Conservation (phyloP, 2,888 invertebrate genomes). For the Temnothorax ravouxi region DNA sequence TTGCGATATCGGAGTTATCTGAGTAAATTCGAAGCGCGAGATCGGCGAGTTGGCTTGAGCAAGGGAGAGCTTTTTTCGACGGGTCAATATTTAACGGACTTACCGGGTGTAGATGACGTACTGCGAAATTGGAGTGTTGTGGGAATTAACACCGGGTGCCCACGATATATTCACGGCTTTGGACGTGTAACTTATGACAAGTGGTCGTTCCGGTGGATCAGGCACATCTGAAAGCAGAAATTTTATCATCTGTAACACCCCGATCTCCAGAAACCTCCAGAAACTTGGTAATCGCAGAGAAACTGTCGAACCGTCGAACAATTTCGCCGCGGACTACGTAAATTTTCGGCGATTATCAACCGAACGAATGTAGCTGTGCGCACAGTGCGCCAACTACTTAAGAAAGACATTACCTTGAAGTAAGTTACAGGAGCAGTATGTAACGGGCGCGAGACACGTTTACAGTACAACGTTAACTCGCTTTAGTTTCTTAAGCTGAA, state of each 20-base stretch:
- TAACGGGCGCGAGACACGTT: slow-evolving; percentile 13
- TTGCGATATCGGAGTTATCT: background rate
- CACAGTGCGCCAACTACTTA: slow-evolving; percentile 22
- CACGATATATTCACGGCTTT: slow-evolving; percentile 92
- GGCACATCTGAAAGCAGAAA: slow-evolving; percentile 89
- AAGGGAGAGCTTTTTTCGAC: slow-evolving; percentile 21
- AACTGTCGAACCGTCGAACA: background rate
- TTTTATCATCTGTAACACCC: slow-evolving; percentile 33
- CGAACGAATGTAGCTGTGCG: slow-evolving; percentile 7
- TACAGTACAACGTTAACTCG: slow-evolving; percentile 37
- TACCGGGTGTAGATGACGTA: slow-evolving; percentile 92
- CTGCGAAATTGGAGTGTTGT: slow-evolving; percentile 90
- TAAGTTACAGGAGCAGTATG: slow-evolving; percentile 36
- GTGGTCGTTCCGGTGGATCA: slow-evolving; percentile 91
- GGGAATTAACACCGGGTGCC: slow-evolving; percentile 91
- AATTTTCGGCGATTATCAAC: slow-evolving; percentile 9
- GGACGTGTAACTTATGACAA: slow-evolving; percentile 91
- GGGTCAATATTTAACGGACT: slow-evolving; percentile 83
- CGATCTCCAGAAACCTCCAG: background rate
- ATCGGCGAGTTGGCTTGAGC: slow-evolving; percentile 1
- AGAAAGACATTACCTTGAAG: slow-evolving; percentile 29
- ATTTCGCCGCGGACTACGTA: background rate
- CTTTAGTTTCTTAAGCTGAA: slow-evolving; percentile 33
- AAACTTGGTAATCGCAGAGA: background rate
- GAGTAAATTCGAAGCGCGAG: background rate